Conservation (phyloP, 2,888 invertebrate species). For the Scotopteryx bipunctaria region DNA sequence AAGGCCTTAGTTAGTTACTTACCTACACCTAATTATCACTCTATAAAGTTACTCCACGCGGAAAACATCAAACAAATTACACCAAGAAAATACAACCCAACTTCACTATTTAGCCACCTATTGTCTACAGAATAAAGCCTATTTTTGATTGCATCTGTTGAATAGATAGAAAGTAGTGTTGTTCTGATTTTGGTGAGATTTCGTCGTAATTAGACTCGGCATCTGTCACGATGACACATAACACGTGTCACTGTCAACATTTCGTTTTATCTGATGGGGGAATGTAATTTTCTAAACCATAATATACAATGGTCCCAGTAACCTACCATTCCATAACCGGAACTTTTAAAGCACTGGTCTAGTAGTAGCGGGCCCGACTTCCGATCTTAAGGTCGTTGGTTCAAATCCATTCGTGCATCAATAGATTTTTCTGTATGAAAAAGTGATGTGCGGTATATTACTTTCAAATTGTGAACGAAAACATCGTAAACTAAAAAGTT, state of each 20-base stretch:
- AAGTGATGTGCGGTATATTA: no score
- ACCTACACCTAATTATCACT: conserved; percentile 6
- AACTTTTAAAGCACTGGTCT: no score
- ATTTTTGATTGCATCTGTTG: not conserved
- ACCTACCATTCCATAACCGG: no score
- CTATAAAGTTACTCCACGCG: conserved; percentile 12
- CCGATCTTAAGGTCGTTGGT: no score
- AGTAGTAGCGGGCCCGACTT: no score
- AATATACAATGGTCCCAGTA: no score
- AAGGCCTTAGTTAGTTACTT: not conserved
- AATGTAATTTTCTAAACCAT: no score
- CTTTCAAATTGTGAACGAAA: no score
- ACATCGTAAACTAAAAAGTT: no score
- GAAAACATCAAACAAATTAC: conserved; percentile 20
- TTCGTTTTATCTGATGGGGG: not conserved
- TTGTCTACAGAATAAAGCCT: not conserved
- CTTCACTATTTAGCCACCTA: not conserved
- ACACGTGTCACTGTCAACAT: conserved; percentile 62
- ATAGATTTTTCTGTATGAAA: no score
- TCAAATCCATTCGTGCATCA: no score
- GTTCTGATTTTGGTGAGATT: conserved; percentile 22
- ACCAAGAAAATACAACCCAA: not conserved
- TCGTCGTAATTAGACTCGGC: conserved; percentile 60
- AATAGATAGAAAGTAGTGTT: not conserved
- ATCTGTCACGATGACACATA: conserved; percentile 50